These are phyloP conservation scores for Drosophila yooni DNA, from an alignment of 2,888 invertebrate species.

Conservation along the genomic window DNA sequence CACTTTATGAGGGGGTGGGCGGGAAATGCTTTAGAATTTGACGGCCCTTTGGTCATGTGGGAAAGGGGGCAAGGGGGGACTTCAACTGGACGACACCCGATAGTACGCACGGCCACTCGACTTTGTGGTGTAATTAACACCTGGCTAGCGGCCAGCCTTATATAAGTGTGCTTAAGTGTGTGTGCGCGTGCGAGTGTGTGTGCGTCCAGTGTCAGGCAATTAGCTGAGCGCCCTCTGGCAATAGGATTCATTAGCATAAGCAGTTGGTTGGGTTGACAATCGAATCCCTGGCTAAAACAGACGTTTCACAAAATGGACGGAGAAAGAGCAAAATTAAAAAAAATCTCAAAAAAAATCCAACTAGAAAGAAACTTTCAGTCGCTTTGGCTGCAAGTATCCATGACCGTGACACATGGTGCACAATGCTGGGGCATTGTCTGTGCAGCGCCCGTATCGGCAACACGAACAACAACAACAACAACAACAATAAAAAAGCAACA, in stretches of 20 bases:
- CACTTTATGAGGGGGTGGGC: conserved; percentile 28
- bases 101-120: conserved; percentile 33
- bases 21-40: conserved; percentile 23
- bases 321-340: background rate
- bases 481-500: conserved; percentile 38
- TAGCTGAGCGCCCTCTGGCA: conserved; percentile 23
- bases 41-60: background rate
- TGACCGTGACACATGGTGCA: conserved; percentile 68
- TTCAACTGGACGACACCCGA: conserved; percentile 34
- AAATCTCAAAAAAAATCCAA: background rate
- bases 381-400: conserved; percentile 50
- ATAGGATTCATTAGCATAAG: conserved; percentile 46
- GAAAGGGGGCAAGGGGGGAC: background rate
- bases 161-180: conserved; percentile 7
- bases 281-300: conserved; percentile 8
- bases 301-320: conserved; percentile 16
- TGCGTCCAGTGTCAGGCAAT: conserved; percentile 30
- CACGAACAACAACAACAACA: conserved; percentile 19
- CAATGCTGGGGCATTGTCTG: conserved; percentile 50
- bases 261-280: conserved; percentile 36
- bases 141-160: conserved; percentile 35
- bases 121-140: conserved; percentile 73
- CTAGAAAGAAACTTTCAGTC: conserved; percentile 32
- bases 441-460: conserved; percentile 56
- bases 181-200: conserved; percentile 11